Evolutionary conservation across 2,113 vertebrate genomes (phyloP).

Genomic region (Mus spicilegus): DNA sequence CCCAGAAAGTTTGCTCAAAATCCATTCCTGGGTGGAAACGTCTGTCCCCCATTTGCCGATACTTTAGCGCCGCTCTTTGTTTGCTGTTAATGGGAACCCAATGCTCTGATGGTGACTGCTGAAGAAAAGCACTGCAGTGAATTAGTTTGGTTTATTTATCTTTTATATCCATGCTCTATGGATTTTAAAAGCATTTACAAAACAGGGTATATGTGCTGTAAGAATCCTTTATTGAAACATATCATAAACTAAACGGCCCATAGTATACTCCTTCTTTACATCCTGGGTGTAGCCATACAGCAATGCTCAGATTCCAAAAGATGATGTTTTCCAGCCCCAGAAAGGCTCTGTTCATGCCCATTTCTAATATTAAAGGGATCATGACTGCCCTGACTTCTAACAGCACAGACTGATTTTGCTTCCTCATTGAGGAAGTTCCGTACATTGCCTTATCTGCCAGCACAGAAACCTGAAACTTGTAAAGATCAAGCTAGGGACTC

Average conservation of each 20-base stretch:
- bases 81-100: not conserved
- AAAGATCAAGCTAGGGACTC: not conserved
- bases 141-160: conserved; percentile 1
- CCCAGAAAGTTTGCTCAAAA: not conserved
- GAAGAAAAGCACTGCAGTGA: not conserved
- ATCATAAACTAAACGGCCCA: not conserved
- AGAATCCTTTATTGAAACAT: not conserved
- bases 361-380: not conserved
- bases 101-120: conserved; percentile 25
- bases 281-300: not conserved
- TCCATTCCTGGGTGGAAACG: not conserved
- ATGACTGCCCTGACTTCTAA: not conserved
- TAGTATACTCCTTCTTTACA: conserved; percentile 10
- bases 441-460: not conserved
- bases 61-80: not conserved
- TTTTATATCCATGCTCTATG: conserved; percentile 2
- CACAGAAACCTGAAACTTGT: not conserved
- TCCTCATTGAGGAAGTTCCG: not conserved
- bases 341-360: not conserved
- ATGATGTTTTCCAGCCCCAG: not conserved
- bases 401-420: not conserved
- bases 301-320: not conserved
- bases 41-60: conserved; percentile 30
- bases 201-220: not conserved
- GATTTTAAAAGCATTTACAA: conserved; percentile 34